Base-by-base conservation (phyloP, 92 coral and sea anemone species). In the Umimayanthus kanabou region DNA sequence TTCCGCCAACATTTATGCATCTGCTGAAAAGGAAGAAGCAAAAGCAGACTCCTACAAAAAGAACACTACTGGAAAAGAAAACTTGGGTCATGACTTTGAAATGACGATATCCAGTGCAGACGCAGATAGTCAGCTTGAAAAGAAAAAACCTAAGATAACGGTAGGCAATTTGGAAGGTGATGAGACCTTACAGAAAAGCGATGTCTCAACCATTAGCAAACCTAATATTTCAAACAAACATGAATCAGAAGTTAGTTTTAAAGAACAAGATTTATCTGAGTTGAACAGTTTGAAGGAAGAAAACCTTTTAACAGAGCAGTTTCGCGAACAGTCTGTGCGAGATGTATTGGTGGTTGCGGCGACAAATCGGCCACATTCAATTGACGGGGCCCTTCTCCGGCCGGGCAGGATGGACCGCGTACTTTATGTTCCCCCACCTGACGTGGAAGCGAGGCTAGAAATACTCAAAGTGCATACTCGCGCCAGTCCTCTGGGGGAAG, bases 401-500 rank as follows among this genome's bases (percentile, higher is more conserved):
- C 98, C 99, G 30, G 99, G 99, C 76, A 95, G 99, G 69, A 91
- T 95, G 33, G 99, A 97, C 87, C 98, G 96, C 70, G 85, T 95
- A 70, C 88, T 97, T 88, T 95, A 97, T 92, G 97, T 97, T 55
- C 99, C 99, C 65, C 98, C 96, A 58, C 99, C 99, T 23, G 98
- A 97, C 84, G 75, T 91, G 80, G 94, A 95, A 69, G 91, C 96
- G 73, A 90, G 98, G 80, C 84, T 97, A 43, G 96, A 95, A 83
- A 95, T 97, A 86, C 91, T 97, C 6, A 94, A 92, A 85, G 93
- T 97, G n/a, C 93, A 92, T 80, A 91, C 97, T 87, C 85, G 91
- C 22, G 77, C 91, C 65, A 91, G 92, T 93, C 99, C 99, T 25
- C 25, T 91, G 10, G 94, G 93, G 40, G 87, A 87, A 9, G 97